A percentile compares a stretch with the other conserved stretches of the same genome.
These are phyloP conservation scores for Nomada fucata DNA, from an alignment of 2,888 invertebrate species.

Conservation along the genomic window DNA sequence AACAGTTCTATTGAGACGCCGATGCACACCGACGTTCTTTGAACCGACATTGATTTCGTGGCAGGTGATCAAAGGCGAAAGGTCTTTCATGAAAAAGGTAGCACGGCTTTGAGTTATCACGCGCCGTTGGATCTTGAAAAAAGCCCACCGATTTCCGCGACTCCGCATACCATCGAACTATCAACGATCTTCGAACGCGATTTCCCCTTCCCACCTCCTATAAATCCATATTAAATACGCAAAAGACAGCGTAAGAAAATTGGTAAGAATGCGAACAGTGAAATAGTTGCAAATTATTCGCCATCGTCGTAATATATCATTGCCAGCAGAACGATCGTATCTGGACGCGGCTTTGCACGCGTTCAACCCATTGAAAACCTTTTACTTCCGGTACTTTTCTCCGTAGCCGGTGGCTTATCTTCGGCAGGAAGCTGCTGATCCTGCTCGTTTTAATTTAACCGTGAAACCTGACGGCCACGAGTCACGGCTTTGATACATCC, in stretches of 20 bases:
- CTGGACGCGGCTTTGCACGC: neutral
- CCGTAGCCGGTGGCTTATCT: slow-evolving; percentile 5
- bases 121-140: slow-evolving; percentile 34
- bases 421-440: slow-evolving; percentile 39
- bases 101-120: slow-evolving; percentile 36
- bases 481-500: slow-evolving; percentile 47
- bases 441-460: slow-evolving; percentile 40
- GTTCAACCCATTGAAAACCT: neutral
- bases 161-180: neutral
- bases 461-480: slow-evolving; percentile 41
- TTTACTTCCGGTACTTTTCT: slow-evolving; percentile 9
- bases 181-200: neutral
- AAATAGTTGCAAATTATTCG: too few relatives aligned
- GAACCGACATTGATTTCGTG: slow-evolving; percentile 45
- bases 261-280: too few relatives aligned
- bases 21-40: slow-evolving; percentile 33
- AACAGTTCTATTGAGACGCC: slow-evolving; percentile 20
- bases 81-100: slow-evolving; percentile 24
- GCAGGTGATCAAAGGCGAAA: slow-evolving; percentile 43
- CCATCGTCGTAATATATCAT: neutral
- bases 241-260: too few relatives aligned
- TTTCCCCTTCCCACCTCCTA: neutral
- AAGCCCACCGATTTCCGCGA: slow-evolving; percentile 13
- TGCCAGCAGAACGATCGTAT: neutral
- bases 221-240: neutral